Evolutionary conservation across 2,113 vertebrate genomes (phyloP).

Genomic region (Noturus placidus): DNA sequence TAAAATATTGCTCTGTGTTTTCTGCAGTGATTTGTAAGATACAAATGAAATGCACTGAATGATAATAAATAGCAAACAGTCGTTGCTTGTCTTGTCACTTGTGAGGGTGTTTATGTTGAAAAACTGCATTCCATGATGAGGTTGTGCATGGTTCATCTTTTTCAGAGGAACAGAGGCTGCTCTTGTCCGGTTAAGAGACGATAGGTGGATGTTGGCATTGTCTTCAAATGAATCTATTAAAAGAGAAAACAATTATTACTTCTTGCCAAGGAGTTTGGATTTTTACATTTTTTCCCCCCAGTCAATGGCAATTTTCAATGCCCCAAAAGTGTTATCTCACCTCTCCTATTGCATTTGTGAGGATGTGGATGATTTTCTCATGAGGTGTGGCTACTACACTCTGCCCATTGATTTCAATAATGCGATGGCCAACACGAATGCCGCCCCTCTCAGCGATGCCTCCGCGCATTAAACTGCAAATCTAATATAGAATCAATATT

Average conservation of each 20-base stretch:
- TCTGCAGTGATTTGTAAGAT: not conserved
- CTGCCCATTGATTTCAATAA: slow-evolving; percentile 96
- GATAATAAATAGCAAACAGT: not conserved
- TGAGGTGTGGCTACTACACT: slow-evolving; percentile 91
- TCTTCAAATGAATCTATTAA: slow-evolving; percentile 89
- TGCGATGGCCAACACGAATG: slow-evolving; percentile 91
- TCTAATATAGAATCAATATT: slow-evolving; percentile 67
- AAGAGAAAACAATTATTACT: slow-evolving; percentile 29
- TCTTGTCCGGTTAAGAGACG: slow-evolving; percentile 92
- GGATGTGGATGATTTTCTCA: slow-evolving; percentile 88
- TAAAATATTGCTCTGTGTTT: not conserved
- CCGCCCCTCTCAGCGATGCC: slow-evolving; percentile 92
- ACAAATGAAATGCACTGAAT: not conserved
- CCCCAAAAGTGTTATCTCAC: slow-evolving; percentile 62
- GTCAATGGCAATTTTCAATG: not conserved
- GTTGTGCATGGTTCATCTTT: not conserved
- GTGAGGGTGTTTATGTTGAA: not conserved
- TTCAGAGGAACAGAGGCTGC: slow-evolving; percentile 86
- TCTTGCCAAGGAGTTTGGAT: not conserved
- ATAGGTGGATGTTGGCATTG: slow-evolving; percentile 92
- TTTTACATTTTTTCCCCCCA: not conserved
- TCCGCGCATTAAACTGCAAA: slow-evolving; percentile 93
- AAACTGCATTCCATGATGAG: not conserved
- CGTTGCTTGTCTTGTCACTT: not conserved
- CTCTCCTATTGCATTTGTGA: slow-evolving; percentile 84